These are phyloP conservation scores for Connochaetes taurinus DNA, from an alignment of 2,113 vertebrate species.

Conservation along the genomic window DNA sequence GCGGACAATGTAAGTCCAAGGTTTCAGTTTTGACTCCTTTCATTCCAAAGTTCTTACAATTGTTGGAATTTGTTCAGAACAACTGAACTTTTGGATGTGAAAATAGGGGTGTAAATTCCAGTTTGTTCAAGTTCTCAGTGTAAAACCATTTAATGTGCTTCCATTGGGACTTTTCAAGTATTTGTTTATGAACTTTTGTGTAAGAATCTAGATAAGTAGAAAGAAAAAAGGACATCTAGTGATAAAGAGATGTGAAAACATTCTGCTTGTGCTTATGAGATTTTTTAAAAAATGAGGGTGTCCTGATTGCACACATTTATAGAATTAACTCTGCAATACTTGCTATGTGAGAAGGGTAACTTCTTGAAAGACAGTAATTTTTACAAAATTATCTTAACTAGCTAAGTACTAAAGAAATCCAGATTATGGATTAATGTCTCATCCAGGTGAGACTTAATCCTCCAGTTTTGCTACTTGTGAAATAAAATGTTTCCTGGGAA, in stretches of 20 bases:
- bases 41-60: background rate
- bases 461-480: background rate
- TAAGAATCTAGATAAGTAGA: background rate
- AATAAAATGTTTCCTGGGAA: background rate
- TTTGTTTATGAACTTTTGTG: background rate
- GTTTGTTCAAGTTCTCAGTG: background rate
- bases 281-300: background rate
- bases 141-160: background rate
- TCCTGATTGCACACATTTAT: background rate
- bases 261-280: background rate
- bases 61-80: background rate
- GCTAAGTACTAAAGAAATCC: background rate
- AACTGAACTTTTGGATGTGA: background rate
- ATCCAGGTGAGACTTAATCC: background rate
- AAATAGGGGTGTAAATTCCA: background rate
- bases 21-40: background rate
- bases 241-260: background rate
- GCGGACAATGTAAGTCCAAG: background rate
- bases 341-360: background rate
- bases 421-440: background rate
- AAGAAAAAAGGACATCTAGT: background rate
- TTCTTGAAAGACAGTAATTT: background rate
- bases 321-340: background rate
- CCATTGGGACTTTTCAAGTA: background rate
- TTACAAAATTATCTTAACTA: background rate